Conservation (phyloP, 2,113 vertebrate genomes). For the Austrofundulus limnaeus region DNA sequence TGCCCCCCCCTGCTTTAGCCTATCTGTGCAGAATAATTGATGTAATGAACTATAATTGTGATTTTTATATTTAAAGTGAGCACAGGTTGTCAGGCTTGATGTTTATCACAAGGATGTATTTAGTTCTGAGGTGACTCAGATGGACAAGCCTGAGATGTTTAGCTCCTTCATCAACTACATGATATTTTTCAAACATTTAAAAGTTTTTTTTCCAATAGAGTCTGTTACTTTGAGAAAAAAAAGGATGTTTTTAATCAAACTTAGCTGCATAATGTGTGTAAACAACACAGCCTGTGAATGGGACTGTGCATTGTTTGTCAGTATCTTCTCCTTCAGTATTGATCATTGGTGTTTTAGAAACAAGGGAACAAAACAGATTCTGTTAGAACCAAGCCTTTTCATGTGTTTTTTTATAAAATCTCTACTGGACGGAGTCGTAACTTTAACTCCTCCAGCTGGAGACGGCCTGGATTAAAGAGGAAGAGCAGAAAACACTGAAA, state of each 20-base stretch:
- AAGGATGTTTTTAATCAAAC: conserved; percentile 3
- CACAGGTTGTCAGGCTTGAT: no score
- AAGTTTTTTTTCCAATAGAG: neutral
- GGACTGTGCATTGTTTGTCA: conserved; percentile 36
- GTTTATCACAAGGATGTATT: conserved; percentile 11
- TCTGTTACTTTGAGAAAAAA: neutral
- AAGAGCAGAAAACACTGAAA: conserved; percentile 24
- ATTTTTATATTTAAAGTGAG: no score
- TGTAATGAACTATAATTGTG: no score
- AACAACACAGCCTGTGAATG: conserved; percentile 39
- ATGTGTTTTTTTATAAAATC: neutral
- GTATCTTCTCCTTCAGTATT: conserved; percentile 51
- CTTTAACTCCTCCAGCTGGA: conserved; percentile 52
- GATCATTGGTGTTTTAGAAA: conserved; percentile 14
- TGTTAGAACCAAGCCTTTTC: conserved; percentile 20
- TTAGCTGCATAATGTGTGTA: conserved; percentile 17
- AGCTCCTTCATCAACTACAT: conserved; percentile 11
- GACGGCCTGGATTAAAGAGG: conserved; percentile 20
- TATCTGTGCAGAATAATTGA: no score
- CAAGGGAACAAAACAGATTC: conserved; percentile 28
- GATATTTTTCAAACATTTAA: neutral
- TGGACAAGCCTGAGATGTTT: no score
- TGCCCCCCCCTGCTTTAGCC: no score
- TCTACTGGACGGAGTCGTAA: conserved; percentile 40
- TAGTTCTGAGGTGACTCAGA: conserved; percentile 37